These are phyloP conservation scores for Hermodice carunculata DNA, from an alignment of 2,888 invertebrate species.

Conservation along the genomic window DNA sequence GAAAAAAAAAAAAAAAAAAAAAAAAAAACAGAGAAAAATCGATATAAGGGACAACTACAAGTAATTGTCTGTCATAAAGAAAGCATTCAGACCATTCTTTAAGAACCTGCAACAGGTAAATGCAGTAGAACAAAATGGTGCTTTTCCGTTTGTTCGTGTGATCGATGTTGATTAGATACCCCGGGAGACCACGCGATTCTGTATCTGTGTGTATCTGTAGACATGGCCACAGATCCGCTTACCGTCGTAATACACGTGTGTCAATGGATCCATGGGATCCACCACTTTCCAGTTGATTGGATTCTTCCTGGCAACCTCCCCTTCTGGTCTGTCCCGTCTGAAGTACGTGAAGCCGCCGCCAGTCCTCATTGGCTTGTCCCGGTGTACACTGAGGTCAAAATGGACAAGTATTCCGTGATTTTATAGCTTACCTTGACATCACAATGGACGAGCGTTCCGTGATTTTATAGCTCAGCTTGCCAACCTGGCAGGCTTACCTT, in stretches of 20 bases:
- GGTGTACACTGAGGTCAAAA: constrained; percentile 52
- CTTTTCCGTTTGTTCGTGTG: no score
- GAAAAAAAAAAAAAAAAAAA: no score
- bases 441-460: neutral
- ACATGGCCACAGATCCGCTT: neutral
- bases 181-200: no score
- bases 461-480: no score
- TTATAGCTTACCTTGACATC: constrained; percentile 51
- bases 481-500: neutral
- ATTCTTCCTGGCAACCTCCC: constrained; percentile 44
- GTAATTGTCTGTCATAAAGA: no score
- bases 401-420: neutral
- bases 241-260: constrained; percentile 29
- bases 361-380: constrained; percentile 53
- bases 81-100: no score
- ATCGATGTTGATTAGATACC: no score
- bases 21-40: no score
- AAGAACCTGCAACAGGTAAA: no score
- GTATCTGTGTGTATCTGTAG: neutral
- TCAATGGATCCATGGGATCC: constrained; percentile 3
- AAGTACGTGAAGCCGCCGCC: constrained; percentile 65
- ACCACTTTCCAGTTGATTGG: constrained; percentile 52
- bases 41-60: no score
- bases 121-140: no score
- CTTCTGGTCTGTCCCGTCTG: constrained; percentile 51